Base-by-base conservation (phyloP, 2,113 vertebrate species). In the Carlito syrichta region DNA sequence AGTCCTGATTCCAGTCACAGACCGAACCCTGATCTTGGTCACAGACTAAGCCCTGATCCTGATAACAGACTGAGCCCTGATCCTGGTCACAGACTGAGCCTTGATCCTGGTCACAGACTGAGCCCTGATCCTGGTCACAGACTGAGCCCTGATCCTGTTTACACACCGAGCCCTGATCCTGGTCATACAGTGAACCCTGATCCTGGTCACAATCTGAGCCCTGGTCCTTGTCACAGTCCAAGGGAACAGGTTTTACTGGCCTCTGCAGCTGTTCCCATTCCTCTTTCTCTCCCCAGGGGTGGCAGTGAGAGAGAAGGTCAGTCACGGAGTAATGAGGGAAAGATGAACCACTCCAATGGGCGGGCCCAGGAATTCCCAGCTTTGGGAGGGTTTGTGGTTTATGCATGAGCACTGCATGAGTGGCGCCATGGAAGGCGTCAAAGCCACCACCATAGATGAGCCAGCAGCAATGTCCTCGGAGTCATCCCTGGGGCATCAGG, bases 221-320 rank as follows among this genome's bases (percentile, higher is more conserved):
- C 19, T 48, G 56, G 17, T 22, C n/a, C 50, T 54, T 6, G 22
- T 8, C 63, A 25, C 14, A 66, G 35, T n/a, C 40, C 20, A 30
- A 38, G 23, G 48, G 25, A 76, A 20, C 35, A 45, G 19, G 11
- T 35, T n/a, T n/a, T n/a, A n/a, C n/a, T n/a, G n/a, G n/a, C n/a
- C n/a, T n/a, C n/a, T n/a, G n/a, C n/a, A n/a, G n/a, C n/a, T 48
- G n/a, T 20, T 58, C 12, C 30, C 32, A 0, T 45, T 17, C 1
- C 52, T 38, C 13, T 27, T 58, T n/a, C 23, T 78, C 23, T 48
- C 13, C 50, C 66, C 76, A 25, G 35, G 35, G 45, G 8, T 58
- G 27, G 38, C 50, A 3, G 35, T 8, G 2, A 32, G 19, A 10
- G 22, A 84, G 35, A 63, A 32, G 30, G 19, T n/a, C n/a, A n/a